A percentile compares a stretch with the other conserved stretches of the same genome.
These are phyloP conservation scores for Nasua narica DNA, from an alignment of 2,797 vertebrate species.

Conservation along the genomic window DNA sequence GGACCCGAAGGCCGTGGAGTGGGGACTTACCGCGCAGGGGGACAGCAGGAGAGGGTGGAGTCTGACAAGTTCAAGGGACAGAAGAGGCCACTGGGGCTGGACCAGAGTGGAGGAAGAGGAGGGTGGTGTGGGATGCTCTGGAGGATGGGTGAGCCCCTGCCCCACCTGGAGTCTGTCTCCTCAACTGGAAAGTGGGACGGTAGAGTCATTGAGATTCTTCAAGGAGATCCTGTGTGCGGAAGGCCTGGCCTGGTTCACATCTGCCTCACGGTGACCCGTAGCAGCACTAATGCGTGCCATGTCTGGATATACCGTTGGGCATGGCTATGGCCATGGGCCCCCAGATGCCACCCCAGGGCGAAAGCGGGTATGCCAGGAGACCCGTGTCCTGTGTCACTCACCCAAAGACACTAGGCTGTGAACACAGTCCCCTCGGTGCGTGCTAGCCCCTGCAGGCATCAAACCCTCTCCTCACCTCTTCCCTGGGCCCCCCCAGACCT, in stretches of 20 bases:
- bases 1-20: background rate
- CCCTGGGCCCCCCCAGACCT: constrained; percentile 32
- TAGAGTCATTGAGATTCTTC: background rate
- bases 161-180: background rate
- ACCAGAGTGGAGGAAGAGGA: background rate
- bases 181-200: background rate
- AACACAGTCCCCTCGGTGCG: background rate
- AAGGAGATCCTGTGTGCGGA: background rate
- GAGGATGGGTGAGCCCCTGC: background rate
- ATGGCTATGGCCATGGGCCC: rapidly evolving
- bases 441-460: background rate
- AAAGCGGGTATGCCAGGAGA: background rate
- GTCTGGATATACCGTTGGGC: background rate
- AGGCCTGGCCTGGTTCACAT: background rate
- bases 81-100: background rate
- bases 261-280: background rate
- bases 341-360: background rate
- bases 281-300: rapidly evolving
- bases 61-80: background rate
- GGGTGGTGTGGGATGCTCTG: background rate
- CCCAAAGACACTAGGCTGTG: background rate
- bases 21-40: background rate
- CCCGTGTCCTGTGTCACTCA: background rate
- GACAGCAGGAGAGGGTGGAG: background rate
- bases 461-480: background rate